These are phyloP conservation scores for Drosophila rufa DNA, from an alignment of 1,140 invertebrate species.

Conservation along the genomic window DNA sequence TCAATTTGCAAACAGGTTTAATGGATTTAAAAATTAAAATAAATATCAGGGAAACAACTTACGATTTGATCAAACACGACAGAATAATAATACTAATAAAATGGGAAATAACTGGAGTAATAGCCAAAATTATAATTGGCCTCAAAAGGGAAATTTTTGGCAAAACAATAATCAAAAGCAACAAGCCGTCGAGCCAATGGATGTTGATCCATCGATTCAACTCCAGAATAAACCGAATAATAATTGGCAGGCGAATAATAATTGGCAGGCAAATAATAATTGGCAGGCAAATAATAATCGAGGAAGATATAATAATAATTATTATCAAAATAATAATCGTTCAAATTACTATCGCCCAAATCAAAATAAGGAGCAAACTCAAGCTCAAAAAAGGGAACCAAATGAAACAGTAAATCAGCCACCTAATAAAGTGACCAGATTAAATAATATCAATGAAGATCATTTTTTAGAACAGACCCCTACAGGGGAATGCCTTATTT, in stretches of 20 bases:
- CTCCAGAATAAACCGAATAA: not conserved
- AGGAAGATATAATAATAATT: too few relatives aligned
- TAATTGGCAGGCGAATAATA: constrained; percentile 4
- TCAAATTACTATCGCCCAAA: not conserved
- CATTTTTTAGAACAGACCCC: constrained; percentile 6
- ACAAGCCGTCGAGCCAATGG: not conserved
- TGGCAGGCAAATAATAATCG: too few relatives aligned
- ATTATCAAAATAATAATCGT: constrained; percentile 3
- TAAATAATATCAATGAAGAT: constrained; percentile 6
- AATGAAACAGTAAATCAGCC: not conserved
- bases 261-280: not conserved
- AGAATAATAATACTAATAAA: constrained; percentile 6
- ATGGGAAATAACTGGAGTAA: not conserved
- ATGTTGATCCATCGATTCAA: constrained; percentile 7
- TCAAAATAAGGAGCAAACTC: not conserved
- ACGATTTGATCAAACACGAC: constrained; percentile 1
- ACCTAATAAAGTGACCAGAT: constrained; percentile 5
- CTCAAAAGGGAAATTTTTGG: constrained; percentile 7
- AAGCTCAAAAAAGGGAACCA: not conserved
- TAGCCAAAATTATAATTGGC: constrained; percentile 15
- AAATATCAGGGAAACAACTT: constrained; percentile 3
- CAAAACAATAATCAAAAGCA: constrained; percentile 9
- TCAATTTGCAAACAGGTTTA: not conserved
- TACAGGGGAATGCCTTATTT: not conserved
- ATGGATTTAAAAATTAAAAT: not conserved